A percentile compares a stretch with the other conserved stretches of the same genome.
Conservation (phyloP, 2,113 vertebrate species). For the Ictidomys tridecemlineatus region DNA sequence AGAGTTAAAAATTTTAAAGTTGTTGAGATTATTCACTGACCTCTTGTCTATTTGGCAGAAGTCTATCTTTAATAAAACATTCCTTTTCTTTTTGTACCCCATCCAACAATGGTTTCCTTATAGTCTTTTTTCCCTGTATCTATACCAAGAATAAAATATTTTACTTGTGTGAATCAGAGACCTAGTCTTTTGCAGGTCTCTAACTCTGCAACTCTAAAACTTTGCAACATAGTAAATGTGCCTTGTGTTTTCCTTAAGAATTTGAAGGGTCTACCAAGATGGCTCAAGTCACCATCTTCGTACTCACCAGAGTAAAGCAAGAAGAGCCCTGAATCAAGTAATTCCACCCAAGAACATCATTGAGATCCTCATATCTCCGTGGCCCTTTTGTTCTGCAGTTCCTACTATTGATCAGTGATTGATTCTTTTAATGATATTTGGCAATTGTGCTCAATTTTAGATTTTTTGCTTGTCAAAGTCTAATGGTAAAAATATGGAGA, state of each 20-base stretch:
- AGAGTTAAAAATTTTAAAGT: neutral
- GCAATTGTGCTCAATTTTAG: neutral
- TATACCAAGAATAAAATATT: constrained; percentile 19
- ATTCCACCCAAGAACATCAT: neutral
- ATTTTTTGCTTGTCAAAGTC: neutral
- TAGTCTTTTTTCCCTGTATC: neutral
- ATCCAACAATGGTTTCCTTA: constrained; percentile 20
- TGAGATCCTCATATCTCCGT: neutral
- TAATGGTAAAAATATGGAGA: neutral
- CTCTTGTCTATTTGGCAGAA: neutral
- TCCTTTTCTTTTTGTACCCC: constrained; percentile 1
- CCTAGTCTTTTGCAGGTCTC: neutral
- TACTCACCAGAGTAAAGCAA: constrained; percentile 10
- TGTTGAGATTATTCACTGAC: neutral
- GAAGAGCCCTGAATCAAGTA: neutral
- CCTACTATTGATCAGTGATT: neutral
- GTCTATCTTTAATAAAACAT: neutral
- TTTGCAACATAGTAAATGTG: neutral
- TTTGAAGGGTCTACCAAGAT: neutral
- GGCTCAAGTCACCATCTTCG: neutral
- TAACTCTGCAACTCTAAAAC: constrained; percentile 35
- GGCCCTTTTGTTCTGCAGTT: neutral
- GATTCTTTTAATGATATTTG: neutral
- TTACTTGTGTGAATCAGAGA: constrained; percentile 15
- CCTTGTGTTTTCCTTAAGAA: neutral